phyloP scores from a whole-genome alignment of 2,113 vertebrate genomes.

The Calidris pugnax region DNA sequence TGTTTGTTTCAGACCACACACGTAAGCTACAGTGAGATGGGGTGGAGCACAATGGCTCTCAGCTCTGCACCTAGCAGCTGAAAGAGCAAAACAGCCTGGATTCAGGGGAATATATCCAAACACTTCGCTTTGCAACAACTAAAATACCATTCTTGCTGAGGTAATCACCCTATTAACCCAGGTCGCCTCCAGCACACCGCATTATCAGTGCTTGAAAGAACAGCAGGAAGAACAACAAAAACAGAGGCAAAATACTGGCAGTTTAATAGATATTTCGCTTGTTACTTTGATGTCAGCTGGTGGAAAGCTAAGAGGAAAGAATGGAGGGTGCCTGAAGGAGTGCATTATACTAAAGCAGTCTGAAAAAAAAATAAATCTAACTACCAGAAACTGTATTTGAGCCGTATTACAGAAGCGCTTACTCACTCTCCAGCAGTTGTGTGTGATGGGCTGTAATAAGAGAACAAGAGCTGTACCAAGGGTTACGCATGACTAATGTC shows the following conservation, averaged over 20 bases:
- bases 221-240: not conserved
- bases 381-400: not conserved
- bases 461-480: not conserved
- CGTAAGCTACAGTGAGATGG: not conserved
- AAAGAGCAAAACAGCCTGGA: not conserved
- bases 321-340: not conserved
- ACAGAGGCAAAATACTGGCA: not conserved
- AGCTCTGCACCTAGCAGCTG: not conserved
- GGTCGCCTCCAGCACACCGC: not conserved
- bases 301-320: not conserved
- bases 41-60: not conserved
- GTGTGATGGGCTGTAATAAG: not conserved
- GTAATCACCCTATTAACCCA: not conserved
- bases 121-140: not conserved
- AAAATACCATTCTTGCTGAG: constrained; percentile 21
- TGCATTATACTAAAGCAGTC: not conserved
- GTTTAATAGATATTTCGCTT: not conserved
- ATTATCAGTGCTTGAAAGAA: not conserved
- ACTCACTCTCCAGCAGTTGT: not conserved
- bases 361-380: not conserved
- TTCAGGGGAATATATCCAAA: not conserved
- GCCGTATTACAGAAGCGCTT: not conserved
- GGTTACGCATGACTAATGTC: accelerated
- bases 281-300: not conserved
- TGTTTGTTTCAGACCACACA: not conserved